These are phyloP conservation scores for Standfussiana lucernea DNA, from an alignment of 2,888 invertebrate genomes.

Conservation along the genomic window DNA sequence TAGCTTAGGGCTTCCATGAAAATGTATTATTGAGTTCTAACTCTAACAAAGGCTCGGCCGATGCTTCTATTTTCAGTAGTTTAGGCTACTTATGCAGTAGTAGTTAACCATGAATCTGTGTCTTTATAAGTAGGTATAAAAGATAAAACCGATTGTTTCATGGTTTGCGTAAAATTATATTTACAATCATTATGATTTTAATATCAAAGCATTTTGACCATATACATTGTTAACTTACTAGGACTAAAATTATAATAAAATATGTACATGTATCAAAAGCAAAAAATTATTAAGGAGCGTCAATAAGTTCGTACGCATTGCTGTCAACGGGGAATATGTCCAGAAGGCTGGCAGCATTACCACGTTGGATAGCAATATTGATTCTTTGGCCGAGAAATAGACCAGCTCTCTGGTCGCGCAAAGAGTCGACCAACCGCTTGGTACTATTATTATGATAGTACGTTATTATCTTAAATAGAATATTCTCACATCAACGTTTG, in stretches of 20 bases:
- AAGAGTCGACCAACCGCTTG: too few species aligned
- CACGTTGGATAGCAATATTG: too few species aligned
- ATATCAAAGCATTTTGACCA: too few species aligned
- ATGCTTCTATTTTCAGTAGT: background rate
- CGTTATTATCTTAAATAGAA: background rate
- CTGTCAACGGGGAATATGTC: too few species aligned
- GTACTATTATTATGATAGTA: background rate
- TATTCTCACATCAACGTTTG: constrained; percentile 8
- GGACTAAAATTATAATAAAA: too few species aligned
- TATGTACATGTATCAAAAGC: too few species aligned
- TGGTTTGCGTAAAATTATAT: background rate
- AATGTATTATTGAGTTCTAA: background rate
- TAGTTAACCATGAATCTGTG: background rate
- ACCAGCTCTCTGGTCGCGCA: too few species aligned
- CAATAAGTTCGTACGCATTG: too few species aligned
- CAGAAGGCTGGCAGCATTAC: too few species aligned
- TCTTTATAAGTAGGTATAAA: background rate
- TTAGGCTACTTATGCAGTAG: background rate
- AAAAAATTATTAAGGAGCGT: too few species aligned
- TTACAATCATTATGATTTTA: background rate
- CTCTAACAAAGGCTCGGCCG: background rate
- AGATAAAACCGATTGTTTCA: background rate
- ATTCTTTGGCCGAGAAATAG: too few species aligned
- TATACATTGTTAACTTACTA: too few species aligned
- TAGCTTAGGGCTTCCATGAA: background rate